Evolutionary conservation across 2,113 vertebrate genomes (phyloP), one percentile per base, ranked within the genome.

Genomic region (Phylloscopus trochiloides): DNA sequence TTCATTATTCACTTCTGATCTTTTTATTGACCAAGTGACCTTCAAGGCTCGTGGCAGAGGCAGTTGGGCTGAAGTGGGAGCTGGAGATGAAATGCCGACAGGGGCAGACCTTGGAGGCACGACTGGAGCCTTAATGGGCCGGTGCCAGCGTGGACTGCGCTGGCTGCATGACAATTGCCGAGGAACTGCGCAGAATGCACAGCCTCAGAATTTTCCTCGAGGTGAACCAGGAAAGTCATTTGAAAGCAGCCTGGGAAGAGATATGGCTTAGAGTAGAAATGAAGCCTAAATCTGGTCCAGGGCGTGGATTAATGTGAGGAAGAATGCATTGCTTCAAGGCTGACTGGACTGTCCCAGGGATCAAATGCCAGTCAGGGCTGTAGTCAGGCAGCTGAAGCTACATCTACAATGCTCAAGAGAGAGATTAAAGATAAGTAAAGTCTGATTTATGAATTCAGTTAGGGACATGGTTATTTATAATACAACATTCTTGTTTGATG

Each of bases 401-500:
- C 79, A 83, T 92, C 86, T 94, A 25, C 72, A 90, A 77, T 70
- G 62, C 94, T 94, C 92, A 83, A 88, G 95, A 96, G 90, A 96
- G 72, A 95, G 75, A 95, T 94, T 92, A 92, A 92, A 93, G 82
- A 92, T 77, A 92, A 93, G 86, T 86, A 84, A 96, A 91, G 16
- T 88, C 86, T 94, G 95, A 95, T 95, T 93, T 96, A 94, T 95
- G 25, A 47, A 74, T 94, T 94, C 78, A 32, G 90, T 90, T 96
- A 83, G 88, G 63, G 79, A 76, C 91, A 92, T 66, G 29, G 86
- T 77, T 97, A 93, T 97, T 95, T 97, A 93, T 92, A 92, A 92
- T 67, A 83, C 55, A 83, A 86, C 90, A 95, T 92, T 86, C 82
- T 96, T 90, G 82, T 94, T 92, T 92, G 90, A 97, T 94, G 88